Conservation (phyloP, 1,140 invertebrate genomes). For the Drosophila navojoa region DNA sequence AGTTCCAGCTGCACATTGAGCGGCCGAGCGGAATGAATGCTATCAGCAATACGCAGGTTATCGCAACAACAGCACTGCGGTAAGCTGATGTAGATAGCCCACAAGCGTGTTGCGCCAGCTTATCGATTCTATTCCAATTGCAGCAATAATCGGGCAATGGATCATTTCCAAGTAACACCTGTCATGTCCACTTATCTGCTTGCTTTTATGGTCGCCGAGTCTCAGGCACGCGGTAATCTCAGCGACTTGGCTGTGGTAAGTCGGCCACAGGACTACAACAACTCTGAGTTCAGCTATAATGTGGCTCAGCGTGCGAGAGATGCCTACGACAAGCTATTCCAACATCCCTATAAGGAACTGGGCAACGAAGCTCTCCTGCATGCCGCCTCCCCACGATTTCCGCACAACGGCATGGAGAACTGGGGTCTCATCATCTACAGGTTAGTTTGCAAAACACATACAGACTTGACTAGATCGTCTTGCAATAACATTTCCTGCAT, state of each 20-base stretch:
- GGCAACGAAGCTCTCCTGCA: slow-evolving; percentile 86
- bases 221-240: slow-evolving; percentile 82
- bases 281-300: slow-evolving; percentile 85
- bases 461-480: neutral
- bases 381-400: slow-evolving; percentile 90
- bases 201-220: slow-evolving; percentile 90
- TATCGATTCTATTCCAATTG: slow-evolving; percentile 5
- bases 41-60: slow-evolving; percentile 85
- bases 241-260: slow-evolving; percentile 86
- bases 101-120: neutral
- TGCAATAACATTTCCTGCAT: neutral
- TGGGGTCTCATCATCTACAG: slow-evolving; percentile 91
- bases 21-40: slow-evolving; percentile 85
- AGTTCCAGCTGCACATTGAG: slow-evolving; percentile 88
- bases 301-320: slow-evolving; percentile 85
- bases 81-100: slow-evolving; percentile 16
- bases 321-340: slow-evolving; percentile 84
- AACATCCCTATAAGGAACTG: slow-evolving; percentile 79
- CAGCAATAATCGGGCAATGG: slow-evolving; percentile 53
- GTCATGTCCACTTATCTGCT: slow-evolving; percentile 91
- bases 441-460: slow-evolving; percentile 22
- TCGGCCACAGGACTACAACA: slow-evolving; percentile 87
- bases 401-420: slow-evolving; percentile 92
- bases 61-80: slow-evolving; percentile 32
- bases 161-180: slow-evolving; percentile 85